Evolutionary conservation across 2,797 vertebrate genomes (phyloP).

Genomic region (Arnoldichthys spilopterus): DNA sequence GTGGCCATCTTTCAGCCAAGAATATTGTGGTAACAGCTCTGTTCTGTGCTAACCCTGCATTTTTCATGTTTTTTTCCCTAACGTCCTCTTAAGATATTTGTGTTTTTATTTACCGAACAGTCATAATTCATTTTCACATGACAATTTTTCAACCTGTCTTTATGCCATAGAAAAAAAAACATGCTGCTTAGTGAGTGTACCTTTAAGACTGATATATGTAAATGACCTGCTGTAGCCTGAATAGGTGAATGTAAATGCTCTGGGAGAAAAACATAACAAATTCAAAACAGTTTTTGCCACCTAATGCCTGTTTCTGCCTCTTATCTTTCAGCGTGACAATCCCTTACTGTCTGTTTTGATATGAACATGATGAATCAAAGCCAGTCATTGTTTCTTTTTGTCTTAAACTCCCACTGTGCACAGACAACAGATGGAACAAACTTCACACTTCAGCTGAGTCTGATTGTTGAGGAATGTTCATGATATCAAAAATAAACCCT

Average conservation of each 20-base stretch:
- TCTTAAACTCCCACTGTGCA: neutral
- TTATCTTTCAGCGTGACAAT: neutral
- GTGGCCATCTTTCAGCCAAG: constrained; percentile 30
- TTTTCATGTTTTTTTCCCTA: neutral
- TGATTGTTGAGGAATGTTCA: neutral
- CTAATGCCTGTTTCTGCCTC: neutral
- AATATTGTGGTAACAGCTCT: constrained; percentile 32
- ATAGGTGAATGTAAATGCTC: no score
- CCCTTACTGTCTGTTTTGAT: neutral
- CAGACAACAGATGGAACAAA: constrained; percentile 1
- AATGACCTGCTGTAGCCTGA: neutral
- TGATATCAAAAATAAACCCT: neutral
- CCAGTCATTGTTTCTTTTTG: neutral
- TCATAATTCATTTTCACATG: neutral
- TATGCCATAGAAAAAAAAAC: neutral
- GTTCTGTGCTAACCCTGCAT: constrained; percentile 14
- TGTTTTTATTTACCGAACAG: neutral
- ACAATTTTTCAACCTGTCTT: neutral
- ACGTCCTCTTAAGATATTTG: neutral
- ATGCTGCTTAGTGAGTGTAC: neutral
- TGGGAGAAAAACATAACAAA: no score
- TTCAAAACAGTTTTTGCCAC: neutral
- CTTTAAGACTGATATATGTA: neutral
- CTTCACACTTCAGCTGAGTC: neutral
- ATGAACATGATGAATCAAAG: neutral